phyloP scores from a whole-genome alignment of 2,113 vertebrate species.

The Hemibagrus wyckioides region DNA sequence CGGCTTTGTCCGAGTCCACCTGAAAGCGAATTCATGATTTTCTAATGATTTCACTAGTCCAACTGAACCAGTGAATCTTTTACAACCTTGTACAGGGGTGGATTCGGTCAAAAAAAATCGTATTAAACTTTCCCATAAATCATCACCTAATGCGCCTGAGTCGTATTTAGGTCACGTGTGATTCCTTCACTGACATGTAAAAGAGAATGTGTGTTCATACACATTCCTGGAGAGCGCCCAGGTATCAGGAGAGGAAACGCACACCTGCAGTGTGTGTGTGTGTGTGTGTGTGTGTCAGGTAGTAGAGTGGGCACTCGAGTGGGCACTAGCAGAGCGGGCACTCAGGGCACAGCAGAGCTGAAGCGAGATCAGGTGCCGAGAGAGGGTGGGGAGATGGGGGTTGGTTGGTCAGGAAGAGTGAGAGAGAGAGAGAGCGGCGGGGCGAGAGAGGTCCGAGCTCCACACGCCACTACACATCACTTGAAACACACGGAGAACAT shows the following conservation, averaged over 20 bases:
- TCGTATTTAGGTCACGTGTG: neutral
- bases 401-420: neutral
- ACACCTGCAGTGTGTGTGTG: slow-evolving; percentile 36
- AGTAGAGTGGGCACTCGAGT: slow-evolving; percentile 56
- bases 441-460: slow-evolving; percentile 23
- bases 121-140: neutral
- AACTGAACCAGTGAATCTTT: neutral
- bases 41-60: neutral
- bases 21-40: neutral
- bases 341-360: slow-evolving; percentile 21
- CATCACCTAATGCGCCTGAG: neutral
- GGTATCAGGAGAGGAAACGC: slow-evolving; percentile 10
- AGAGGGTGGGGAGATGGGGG: neutral
- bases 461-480: slow-evolving; percentile 43
- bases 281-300: slow-evolving; percentile 38
- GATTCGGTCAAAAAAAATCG: neutral
- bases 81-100: neutral
- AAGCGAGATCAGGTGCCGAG: slow-evolving; percentile 23
- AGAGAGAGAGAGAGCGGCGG: neutral
- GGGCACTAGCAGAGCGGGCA: slow-evolving; percentile 26
- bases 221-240: slow-evolving; percentile 47
- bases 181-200: slow-evolving; percentile 11
- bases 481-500: slow-evolving; percentile 54
- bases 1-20: neutral
- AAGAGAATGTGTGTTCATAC: slow-evolving; percentile 3